Base-by-base conservation (phyloP, 2,797 vertebrate genomes). In the Halcyon leucocephala region DNA sequence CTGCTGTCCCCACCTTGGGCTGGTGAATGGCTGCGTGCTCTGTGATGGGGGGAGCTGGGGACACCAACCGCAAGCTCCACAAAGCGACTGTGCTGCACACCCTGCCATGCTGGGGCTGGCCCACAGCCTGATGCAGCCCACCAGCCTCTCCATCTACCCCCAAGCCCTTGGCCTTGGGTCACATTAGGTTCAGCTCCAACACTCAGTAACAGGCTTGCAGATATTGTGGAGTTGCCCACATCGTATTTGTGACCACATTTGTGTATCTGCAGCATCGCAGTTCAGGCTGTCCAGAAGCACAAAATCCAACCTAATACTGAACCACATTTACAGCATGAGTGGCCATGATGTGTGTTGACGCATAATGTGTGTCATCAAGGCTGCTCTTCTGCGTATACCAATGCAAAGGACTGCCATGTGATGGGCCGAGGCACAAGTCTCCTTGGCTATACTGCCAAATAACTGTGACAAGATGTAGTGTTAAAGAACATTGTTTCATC, bases 201-300 rank as follows among this genome's bases (percentile, higher is more conserved):
- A 16, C 39, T 13, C 64, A 15, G 0, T 7, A 61, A 20, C 0
- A 1, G 13, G 46, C 41, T 10, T 37, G 42, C n/a, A 35, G 52
- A 18, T 4, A 21, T 0, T 10, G 61, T 19, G 24, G 44, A 72
- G 49, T 1, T 60, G 35, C 12, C 26, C 14, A 39, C 44, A 8
- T 6, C 21, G 0, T 14, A 37, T 22, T 8, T 25, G 74, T 0
- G 8, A 49, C 64, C 9, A 8, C 3, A 0, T 33, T 20, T 52
- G 76, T 4, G 22, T 3, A 25, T 8, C 22, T 22, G 66, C 54
- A 6, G 35, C 1, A 6, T 0, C 5, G 74, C 54, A 41, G 31
- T 20, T 77, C 24, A 8, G 35, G 29, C 54, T 51, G 54, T 10
- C n/a, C 25, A 7, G 55, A 39, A 65, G 46, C 33, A 82, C 14